Conservation (phyloP, 2,888 invertebrate genomes). For the Agonopterix subpropinquella region DNA sequence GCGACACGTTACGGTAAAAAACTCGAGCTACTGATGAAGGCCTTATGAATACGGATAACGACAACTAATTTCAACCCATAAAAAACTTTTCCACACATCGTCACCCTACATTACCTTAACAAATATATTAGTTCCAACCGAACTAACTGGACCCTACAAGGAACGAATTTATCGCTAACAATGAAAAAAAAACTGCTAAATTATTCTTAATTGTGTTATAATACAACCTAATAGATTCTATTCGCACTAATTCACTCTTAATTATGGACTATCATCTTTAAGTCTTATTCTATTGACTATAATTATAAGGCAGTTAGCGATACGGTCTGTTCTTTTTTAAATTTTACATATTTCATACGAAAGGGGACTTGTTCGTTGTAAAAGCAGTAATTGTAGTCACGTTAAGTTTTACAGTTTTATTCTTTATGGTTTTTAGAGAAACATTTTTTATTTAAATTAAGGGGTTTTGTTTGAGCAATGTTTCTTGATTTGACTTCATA, state of each 20-base stretch:
- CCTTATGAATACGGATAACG: too few relatives aligned
- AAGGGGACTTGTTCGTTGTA: slow-evolving; percentile 6
- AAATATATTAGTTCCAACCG: slow-evolving; percentile 23
- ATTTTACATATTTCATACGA: slow-evolving; percentile 26
- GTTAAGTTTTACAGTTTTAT: too few relatives aligned
- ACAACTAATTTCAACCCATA: too few relatives aligned
- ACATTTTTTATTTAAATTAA: too few relatives aligned
- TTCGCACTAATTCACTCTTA: slow-evolving; percentile 44
- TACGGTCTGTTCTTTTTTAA: slow-evolving; percentile 27
- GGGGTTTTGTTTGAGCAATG: too few relatives aligned
- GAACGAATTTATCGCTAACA: slow-evolving; percentile 36
- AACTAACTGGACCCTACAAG: slow-evolving; percentile 12
- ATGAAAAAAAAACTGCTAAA: slow-evolving; percentile 33
- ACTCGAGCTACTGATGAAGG: too few relatives aligned
- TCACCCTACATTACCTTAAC: neutral
- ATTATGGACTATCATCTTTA: slow-evolving; percentile 29
- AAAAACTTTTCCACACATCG: neutral
- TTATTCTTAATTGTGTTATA: slow-evolving; percentile 50
- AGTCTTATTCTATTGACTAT: slow-evolving; percentile 34
- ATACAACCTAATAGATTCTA: slow-evolving; percentile 38
- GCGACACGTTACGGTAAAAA: too few relatives aligned
- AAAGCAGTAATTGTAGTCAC: too few relatives aligned
- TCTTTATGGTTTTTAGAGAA: too few relatives aligned
- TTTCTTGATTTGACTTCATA: too few relatives aligned
- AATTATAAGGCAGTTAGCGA: slow-evolving; percentile 27